Evolutionary conservation across 64 coral and sea anemone species (phyloP), one percentile per base, ranked within the genome.

Genomic region (Trachythela sp.): DNA sequence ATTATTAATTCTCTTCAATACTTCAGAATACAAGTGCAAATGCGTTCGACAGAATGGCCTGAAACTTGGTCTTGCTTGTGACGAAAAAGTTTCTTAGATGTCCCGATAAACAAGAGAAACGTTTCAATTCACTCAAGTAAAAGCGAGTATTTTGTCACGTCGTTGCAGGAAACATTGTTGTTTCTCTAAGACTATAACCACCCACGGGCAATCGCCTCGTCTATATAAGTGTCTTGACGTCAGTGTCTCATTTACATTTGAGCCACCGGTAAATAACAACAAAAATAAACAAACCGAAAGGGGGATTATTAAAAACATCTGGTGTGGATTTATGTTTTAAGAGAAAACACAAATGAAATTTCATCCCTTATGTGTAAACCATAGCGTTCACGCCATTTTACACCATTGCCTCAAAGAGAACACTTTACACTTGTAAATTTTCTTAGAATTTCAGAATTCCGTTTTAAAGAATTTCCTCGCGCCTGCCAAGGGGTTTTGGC

Each of bases 251-350:
- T 64, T 64, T 64, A 27, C 56, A 64, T 64, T 45, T 45, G 26
- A 64, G 56, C 24, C 56, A 64, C 56, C 18, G 56, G 56, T 64
- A 64, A 64, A 64, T 64, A 64, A 64, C 56, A 64, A 64, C 56
- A 64, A 64, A 64, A 64, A 64, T 64, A 64, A 64, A 64, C 56
- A 64, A 64, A 64, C 8, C 56, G 0, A n/a, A 64, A 52, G 22
- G 56, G 26, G 6, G 56, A 64, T 27, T 64, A n/a, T 64, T 27
- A 64, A n/a, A 1, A 64, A 64, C 56, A 64, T 27, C 56, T 64
- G 56, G 26, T 64, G 26, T 64, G 42, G 42, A 45, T 45, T 45
- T 45, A 45, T 64, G 2, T 27, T 8, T 27, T 64, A 8, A 26
- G 26, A 64, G 56, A 64, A n/a, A 64, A 52, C 49, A 20, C 49